phyloP scores from a whole-genome alignment of 2,113 vertebrate genomes.

The Scopus umbretta region DNA sequence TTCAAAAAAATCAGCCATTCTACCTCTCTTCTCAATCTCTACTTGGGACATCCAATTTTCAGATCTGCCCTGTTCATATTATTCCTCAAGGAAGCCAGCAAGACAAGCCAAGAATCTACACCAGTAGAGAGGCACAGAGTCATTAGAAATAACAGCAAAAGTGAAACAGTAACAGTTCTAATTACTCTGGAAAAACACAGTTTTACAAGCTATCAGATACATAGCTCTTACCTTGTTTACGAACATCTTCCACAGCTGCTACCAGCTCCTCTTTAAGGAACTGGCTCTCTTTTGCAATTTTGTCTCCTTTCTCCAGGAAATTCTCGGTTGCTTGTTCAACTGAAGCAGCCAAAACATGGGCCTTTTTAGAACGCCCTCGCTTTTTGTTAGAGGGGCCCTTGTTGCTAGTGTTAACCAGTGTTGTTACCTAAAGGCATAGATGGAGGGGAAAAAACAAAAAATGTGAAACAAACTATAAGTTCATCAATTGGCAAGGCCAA shows the following conservation, averaged over 20 bases:
- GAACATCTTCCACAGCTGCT: conserved; percentile 96
- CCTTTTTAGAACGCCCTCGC: conserved; percentile 98
- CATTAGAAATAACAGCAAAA: neutral
- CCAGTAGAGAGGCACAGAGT: neutral
- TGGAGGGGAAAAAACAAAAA: neutral
- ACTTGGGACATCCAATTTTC: neutral
- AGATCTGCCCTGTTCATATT: neutral
- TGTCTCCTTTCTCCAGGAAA: conserved; percentile 97
- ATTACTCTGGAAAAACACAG: neutral
- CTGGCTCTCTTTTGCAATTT: conserved; percentile 97
- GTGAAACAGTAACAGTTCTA: neutral
- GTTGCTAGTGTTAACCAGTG: conserved; percentile 95
- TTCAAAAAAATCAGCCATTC: neutral
- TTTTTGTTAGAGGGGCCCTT: conserved; percentile 99
- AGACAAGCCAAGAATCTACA: neutral
- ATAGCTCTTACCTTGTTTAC: conserved; percentile 88
- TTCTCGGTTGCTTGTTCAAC: conserved; percentile 98
- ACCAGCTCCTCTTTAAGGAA: conserved; percentile 96
- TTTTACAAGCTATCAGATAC: neutral
- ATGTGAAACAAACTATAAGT: neutral
- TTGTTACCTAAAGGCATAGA: conserved; percentile 83
- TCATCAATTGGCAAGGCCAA: neutral
- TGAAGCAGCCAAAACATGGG: conserved; percentile 94
- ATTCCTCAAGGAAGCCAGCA: neutral
- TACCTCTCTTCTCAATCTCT: neutral